Base-by-base conservation (phyloP, 2,797 vertebrate genomes). In the Aulostomus chinensis region DNA sequence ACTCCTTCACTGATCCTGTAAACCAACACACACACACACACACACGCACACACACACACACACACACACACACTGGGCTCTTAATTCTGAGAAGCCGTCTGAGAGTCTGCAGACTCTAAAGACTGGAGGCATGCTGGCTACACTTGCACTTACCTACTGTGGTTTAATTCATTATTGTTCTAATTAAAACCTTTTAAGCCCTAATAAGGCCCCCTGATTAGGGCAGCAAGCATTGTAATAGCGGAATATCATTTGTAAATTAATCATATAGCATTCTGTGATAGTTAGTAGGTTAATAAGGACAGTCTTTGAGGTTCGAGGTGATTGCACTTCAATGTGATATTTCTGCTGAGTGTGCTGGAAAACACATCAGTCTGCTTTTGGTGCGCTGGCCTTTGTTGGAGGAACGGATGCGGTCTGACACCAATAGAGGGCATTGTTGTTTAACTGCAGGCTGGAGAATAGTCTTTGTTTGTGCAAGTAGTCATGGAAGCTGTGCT, bases 391-490 rank as follows among this genome's bases (percentile, higher is more conserved):
- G 64, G 76, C 57, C 76, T 83, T 76, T 80, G 83, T 80, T 71
- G 63, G 31, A 26, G 42, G 28, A 55, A 70, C 63, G 42, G 45
- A 55, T 77, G 21, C 76, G 3, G 35, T 3, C 16, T 67, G 31
- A 16, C 39, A 61, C 93, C 92, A 91, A 90, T 69, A 93, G 94
- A 92, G 92, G 92, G 91, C 88, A 91, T 84, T 93, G 88, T 90
- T 88, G 90, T 75, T 90, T 79, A 89, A 88, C 79, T 74, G 62
- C 89, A 85, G 74, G 76, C 54, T 13, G 15, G 17, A 14, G 30
- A 32, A 49, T 8, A 15, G 14, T 61, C 78, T 83, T 89, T 83
- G 81, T 90, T 84, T 85, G 78, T 60, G 33, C 35, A 35, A 50
- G 72, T 68, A 48, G 69, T 62, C 64, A 65, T 43, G 62, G 57